Evolutionary conservation across 2,888 invertebrate species (phyloP), one percentile per base, ranked within the genome.

Genomic region (Stenurella melanura): DNA sequence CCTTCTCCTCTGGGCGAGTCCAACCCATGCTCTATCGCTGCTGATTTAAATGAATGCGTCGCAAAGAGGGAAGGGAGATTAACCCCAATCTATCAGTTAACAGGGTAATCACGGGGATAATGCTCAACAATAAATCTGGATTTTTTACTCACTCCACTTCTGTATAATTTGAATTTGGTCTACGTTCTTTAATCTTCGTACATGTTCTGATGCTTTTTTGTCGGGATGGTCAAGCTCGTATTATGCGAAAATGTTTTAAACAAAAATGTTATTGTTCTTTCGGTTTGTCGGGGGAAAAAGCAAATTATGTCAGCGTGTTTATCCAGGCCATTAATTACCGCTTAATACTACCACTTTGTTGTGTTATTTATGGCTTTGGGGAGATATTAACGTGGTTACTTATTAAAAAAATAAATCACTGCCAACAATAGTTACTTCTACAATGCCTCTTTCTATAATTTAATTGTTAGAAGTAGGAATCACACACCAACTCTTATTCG

Each of bases 11-110:
- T 64, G 67, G 10, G 54, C 21, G 3, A 26, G 56, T 26, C 54
- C 54, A 10, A 21, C 54, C 67, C 56, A 58, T 10, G 19, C 58
- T 19, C 18, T 9, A 12, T 21, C 56, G 76, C 73, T 78, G 78
- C 79, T 77, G 78, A 61, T 73, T 70, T 75, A 77, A 82, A 82
- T 81, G 80, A 80, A 83, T 75, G 82, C 77, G 78, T 80, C 81
- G 77, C 76, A 75, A 79, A 80, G 81, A 81, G 83, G 73, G 75
- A 79, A 77, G 80, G 81, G 76, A 82, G 84, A 85, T 84, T 84
- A 83, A 85, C 83, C 83, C 82, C 83, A 80, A 83, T 84, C 83
- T 82, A 84, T 85, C 84, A 84, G 82, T 83, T 83, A 79, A 83
- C 81, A 77, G 78, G 75, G 80, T 83, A 81, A 82, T 83, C 80